A percentile compares a stretch with the other conserved stretches of the same genome.
phyloP scores from a whole-genome alignment of 2,888 invertebrate genomes.

The Pantelozetes paolii region DNA sequence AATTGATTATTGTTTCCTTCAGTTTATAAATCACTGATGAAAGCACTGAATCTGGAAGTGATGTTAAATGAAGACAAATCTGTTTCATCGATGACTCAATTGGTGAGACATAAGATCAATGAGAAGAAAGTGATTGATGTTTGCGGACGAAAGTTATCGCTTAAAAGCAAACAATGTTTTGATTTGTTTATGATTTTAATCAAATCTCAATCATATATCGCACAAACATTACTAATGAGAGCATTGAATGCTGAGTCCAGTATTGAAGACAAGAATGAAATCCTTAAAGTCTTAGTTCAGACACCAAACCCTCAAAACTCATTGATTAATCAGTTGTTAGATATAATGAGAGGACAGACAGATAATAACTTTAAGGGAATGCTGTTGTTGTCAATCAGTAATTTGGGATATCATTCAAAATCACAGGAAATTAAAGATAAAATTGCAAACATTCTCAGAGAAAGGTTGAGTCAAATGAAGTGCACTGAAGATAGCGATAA shows the following conservation, averaged over 20 bases:
- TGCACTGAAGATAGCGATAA: background rate
- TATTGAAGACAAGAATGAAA: conserved; percentile 12
- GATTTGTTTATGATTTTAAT: conserved; percentile 11
- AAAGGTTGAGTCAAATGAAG: background rate
- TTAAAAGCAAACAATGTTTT: conserved; percentile 21
- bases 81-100: conserved; percentile 15
- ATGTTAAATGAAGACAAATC: conserved; percentile 29
- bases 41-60: conserved; percentile 24
- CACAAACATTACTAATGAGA: conserved; percentile 22
- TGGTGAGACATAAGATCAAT: background rate
- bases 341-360: background rate
- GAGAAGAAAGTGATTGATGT: conserved; percentile 5
- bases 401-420: conserved; percentile 15
- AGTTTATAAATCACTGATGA: conserved; percentile 24
- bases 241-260: background rate
- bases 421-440: background rate
- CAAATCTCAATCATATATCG: conserved; percentile 25
- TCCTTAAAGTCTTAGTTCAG: conserved; percentile 18
- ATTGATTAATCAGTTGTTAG: conserved; percentile 14
- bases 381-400: conserved; percentile 26
- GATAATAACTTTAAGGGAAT: conserved; percentile 8
- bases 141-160: conserved; percentile 16
- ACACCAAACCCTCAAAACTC: conserved; percentile 1
- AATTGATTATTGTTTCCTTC: background rate
- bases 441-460: background rate